These are phyloP conservation scores for Monopterus albus DNA, from an alignment of 2,113 vertebrate genomes.

Conservation along the genomic window DNA sequence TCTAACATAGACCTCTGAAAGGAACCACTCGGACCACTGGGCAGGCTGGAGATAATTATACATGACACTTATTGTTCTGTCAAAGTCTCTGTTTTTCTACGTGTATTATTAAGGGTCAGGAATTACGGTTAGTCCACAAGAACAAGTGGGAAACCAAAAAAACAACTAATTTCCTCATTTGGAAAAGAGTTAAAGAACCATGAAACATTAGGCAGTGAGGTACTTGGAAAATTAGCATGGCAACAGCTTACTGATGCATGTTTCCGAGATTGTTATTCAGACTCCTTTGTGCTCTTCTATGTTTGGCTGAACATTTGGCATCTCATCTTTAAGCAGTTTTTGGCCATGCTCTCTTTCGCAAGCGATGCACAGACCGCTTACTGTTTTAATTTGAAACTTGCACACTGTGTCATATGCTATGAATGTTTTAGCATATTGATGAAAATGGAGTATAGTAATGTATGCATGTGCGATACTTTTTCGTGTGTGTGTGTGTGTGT, in stretches of 20 bases:
- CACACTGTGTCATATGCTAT: conserved; percentile 9
- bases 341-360: neutral
- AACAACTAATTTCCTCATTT: too few species aligned
- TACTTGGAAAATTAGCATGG: conserved; percentile 13
- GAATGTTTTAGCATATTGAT: conserved; percentile 42
- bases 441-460: conserved; percentile 7
- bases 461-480: neutral
- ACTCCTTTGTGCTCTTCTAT: neutral
- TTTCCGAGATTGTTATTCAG: conserved; percentile 3
- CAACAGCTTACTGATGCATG: neutral
- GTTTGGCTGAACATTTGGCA: conserved; percentile 5
- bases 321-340: neutral
- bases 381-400: conserved; percentile 33
- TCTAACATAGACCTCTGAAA: conserved; percentile 41
- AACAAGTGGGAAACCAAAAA: conserved; percentile 16
- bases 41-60: conserved; percentile 66
- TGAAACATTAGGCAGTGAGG: conserved; percentile 28
- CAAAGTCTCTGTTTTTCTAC: conserved; percentile 51
- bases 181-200: conserved; percentile 45
- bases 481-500: neutral
- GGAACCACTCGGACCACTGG: conserved; percentile 41
- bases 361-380: neutral
- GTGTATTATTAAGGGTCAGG: conserved; percentile 48
- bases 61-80: conserved; percentile 55
- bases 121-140: conserved; percentile 25